Percentiles rank a stretch among this genome's conserved stretches.
These are phyloP conservation scores for Drosophila elegans DNA, from an alignment of 1,140 invertebrate species.

Conservation along the genomic window DNA sequence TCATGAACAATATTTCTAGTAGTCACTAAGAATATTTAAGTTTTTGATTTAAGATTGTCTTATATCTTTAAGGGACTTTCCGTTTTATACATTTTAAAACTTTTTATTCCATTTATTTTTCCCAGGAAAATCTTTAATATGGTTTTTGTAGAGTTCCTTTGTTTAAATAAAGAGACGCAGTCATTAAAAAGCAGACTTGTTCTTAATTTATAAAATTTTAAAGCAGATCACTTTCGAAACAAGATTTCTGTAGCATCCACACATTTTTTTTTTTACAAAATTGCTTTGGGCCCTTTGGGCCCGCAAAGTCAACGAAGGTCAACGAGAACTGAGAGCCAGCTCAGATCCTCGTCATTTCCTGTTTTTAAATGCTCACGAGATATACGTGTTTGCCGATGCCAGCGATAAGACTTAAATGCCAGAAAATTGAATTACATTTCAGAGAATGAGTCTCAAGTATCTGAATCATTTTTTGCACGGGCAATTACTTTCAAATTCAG, in stretches of 20 bases:
- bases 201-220: not conserved
- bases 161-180: too few species aligned
- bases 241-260: not conserved
- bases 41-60: too few species aligned
- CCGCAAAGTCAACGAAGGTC: conserved; percentile 39
- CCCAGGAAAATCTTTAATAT: too few species aligned
- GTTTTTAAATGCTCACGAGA: conserved; percentile 27
- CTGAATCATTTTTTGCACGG: conserved; percentile 44
- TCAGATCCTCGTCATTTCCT: conserved; percentile 66
- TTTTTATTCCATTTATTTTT: too few species aligned
- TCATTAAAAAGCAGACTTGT: not conserved
- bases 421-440: conserved; percentile 27
- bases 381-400: conserved; percentile 13
- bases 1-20: too few species aligned
- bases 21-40: too few species aligned
- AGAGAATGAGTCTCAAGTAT: conserved; percentile 17
- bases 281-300: not conserved
- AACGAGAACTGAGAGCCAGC: conserved; percentile 26
- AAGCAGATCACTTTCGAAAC: not conserved
- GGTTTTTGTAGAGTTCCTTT: too few species aligned
- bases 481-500: conserved; percentile 27
- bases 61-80: too few species aligned
- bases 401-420: conserved; percentile 28
- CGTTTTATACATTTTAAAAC: too few species aligned
- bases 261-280: not conserved